These are phyloP conservation scores for Riparia riparia DNA, from an alignment of 2,113 vertebrate species.

Conservation along the genomic window DNA sequence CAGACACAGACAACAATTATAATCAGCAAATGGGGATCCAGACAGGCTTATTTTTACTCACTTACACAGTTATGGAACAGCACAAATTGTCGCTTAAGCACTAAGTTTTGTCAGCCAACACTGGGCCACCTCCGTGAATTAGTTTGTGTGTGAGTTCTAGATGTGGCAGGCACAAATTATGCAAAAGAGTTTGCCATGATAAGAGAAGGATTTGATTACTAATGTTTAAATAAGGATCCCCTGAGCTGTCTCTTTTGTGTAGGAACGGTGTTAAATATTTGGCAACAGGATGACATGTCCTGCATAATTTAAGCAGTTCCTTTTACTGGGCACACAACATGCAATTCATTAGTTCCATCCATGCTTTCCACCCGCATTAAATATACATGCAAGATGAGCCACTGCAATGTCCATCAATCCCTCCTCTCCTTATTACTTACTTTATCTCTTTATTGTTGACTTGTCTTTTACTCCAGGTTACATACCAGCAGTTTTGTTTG, in stretches of 20 bases:
- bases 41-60: background rate
- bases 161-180: slow-evolving; percentile 27
- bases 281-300: slow-evolving; percentile 11
- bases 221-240: slow-evolving; percentile 45
- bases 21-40: background rate
- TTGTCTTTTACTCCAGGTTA: background rate
- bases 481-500: background rate
- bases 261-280: slow-evolving; percentile 48
- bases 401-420: slow-evolving; percentile 2
- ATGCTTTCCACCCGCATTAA: slow-evolving; percentile 21
- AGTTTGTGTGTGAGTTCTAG: background rate
- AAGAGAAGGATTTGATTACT: slow-evolving; percentile 45
- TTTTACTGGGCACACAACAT: background rate
- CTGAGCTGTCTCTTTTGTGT: background rate
- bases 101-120: background rate
- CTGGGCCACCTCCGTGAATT: background rate
- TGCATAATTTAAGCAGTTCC: slow-evolving; percentile 25
- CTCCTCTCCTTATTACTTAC: background rate
- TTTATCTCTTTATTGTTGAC: background rate
- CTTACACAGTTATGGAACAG: background rate
- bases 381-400: slow-evolving; percentile 14
- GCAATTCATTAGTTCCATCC: slow-evolving; percentile 9
- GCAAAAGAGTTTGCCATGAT: background rate
- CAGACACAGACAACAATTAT: slow-evolving; percentile 1
- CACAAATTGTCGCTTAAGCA: background rate